Conservation (phyloP, 2,797 vertebrate genomes). For the Triplophysa bombifrons region DNA sequence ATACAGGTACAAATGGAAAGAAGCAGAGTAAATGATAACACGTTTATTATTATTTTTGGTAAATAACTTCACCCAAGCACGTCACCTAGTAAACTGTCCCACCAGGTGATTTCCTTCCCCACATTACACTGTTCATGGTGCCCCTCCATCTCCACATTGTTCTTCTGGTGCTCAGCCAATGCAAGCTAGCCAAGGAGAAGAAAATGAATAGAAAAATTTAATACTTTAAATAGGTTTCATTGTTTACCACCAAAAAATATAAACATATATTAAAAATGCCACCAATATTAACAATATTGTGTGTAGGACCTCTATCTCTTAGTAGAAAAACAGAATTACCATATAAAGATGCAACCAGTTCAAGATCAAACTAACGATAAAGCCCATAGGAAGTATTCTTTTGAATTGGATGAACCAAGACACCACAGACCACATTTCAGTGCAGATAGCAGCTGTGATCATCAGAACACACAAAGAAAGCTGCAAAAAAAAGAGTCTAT, state of each 20-base stretch:
- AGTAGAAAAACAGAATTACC: slow-evolving; percentile 70
- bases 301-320: not conserved
- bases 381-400: slow-evolving; percentile 80
- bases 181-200: slow-evolving; percentile 72
- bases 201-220: no score
- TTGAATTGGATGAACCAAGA: slow-evolving; percentile 85
- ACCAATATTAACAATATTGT: no score
- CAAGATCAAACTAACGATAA: slow-evolving; percentile 88
- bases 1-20: no score
- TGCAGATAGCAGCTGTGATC: slow-evolving; percentile 75
- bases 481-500: slow-evolving; percentile 59
- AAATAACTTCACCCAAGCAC: not conserved
- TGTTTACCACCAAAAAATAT: no score
- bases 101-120: slow-evolving; percentile 81
- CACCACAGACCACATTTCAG: slow-evolving; percentile 82
- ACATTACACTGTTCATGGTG: slow-evolving; percentile 75
- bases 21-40: no score
- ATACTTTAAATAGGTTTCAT: not conserved
- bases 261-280: no score
- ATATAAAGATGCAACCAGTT: slow-evolving; percentile 97
- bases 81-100: slow-evolving; percentile 81
- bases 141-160: slow-evolving; percentile 80
- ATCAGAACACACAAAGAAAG: slow-evolving; percentile 58
- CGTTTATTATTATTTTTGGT: no score
- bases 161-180: slow-evolving; percentile 88